Evolutionary conservation across 2,797 vertebrate species (phyloP).

Genomic region (Tinamus major): DNA sequence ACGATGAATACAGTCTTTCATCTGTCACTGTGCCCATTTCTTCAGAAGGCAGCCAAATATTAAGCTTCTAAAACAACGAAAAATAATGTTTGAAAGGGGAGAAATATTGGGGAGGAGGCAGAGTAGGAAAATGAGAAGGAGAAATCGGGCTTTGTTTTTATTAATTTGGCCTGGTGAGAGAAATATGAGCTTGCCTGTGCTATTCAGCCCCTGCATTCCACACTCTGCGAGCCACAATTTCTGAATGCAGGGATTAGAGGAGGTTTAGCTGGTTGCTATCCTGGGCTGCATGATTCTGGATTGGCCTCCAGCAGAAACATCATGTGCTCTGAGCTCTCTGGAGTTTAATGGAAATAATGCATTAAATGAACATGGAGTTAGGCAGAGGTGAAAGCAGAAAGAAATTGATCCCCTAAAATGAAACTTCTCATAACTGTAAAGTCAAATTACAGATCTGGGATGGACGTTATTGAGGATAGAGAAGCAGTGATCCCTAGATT

Average conservation of each 20-base stretch:
- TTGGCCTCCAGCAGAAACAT: not conserved
- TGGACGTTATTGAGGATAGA: not conserved
- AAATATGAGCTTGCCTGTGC: constrained; percentile 65
- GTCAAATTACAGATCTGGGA: not conserved
- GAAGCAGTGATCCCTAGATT: not conserved
- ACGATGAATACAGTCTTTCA: constrained; percentile 81
- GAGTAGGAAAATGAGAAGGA: constrained; percentile 62
- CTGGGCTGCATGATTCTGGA: not conserved
- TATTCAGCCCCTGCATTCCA: not conserved
- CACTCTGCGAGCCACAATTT: constrained; percentile 33
- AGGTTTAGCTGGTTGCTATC: constrained; percentile 42
- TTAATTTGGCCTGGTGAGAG: constrained; percentile 78
- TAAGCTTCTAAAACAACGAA: constrained; percentile 79
- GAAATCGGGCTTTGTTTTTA: constrained; percentile 80
- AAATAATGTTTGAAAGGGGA: constrained; percentile 71
- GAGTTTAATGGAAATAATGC: constrained; percentile 25
- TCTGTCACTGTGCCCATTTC: constrained; percentile 80
- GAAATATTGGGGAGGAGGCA: constrained; percentile 80
- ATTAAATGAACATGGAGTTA: not conserved
- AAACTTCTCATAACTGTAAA: constrained; percentile 21
- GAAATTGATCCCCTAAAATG: not conserved
- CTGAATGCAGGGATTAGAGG: constrained; percentile 65
- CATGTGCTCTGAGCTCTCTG: not conserved
- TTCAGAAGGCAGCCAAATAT: constrained; percentile 82
- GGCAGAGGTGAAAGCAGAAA: constrained; percentile 18